These are phyloP conservation scores for Coreoperca whiteheadi DNA, from an alignment of 2,113 vertebrate species.

Conservation along the genomic window DNA sequence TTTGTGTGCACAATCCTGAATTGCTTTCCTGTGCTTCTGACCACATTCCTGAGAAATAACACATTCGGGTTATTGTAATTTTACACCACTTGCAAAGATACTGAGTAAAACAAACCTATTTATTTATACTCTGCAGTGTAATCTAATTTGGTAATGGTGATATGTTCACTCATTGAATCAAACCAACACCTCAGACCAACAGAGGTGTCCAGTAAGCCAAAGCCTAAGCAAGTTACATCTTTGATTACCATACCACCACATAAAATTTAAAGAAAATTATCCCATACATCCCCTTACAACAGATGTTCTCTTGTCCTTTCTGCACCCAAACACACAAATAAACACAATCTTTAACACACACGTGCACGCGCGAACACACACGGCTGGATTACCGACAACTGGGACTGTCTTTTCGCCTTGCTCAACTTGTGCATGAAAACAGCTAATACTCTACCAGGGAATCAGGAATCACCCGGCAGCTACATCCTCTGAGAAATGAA, in stretches of 20 bases:
- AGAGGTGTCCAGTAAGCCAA: slow-evolving; percentile 5
- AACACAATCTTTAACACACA: slow-evolving; percentile 26
- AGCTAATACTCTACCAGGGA: slow-evolving; percentile 70
- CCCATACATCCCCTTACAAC: slow-evolving; percentile 26
- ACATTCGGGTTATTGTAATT: not conserved
- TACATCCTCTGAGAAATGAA: slow-evolving; percentile 78
- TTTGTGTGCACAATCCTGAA: not conserved
- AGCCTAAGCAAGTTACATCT: slow-evolving; percentile 15
- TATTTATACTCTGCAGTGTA: slow-evolving; percentile 2
- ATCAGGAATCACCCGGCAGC: slow-evolving; percentile 72
- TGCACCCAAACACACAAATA: slow-evolving; percentile 29
- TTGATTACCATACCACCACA: slow-evolving; percentile 31
- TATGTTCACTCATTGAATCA: slow-evolving; percentile 27
- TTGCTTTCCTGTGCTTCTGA: not conserved
- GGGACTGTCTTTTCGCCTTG: slow-evolving; percentile 44
- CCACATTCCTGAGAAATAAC: not conserved
- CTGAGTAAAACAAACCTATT: not conserved
- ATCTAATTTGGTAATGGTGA: slow-evolving; percentile 18
- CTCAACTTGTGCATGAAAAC: slow-evolving; percentile 68
- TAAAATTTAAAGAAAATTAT: slow-evolving; percentile 26
- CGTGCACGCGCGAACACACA: slow-evolving; percentile 18
- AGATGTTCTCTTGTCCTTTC: slow-evolving; percentile 33
- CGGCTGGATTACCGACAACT: slow-evolving; percentile 51
- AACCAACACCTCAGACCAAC: slow-evolving; percentile 18
- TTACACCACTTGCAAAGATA: not conserved